Conservation (phyloP, 2,113 vertebrate species). For the Tapirus terrestris region DNA sequence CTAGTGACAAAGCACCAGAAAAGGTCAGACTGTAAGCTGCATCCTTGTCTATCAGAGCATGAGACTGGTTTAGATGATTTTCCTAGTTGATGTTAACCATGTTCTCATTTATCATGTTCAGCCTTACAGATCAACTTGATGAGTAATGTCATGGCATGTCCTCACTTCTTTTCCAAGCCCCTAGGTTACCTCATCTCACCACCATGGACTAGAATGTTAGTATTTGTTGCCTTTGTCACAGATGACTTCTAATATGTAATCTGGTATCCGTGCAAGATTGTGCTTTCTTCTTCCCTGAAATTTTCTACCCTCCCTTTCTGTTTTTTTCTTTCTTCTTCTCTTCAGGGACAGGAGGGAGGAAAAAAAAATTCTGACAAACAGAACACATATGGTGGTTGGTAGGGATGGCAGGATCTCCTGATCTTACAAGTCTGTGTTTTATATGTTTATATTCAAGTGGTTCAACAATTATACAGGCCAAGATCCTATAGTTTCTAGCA, state of each 20-base stretch:
- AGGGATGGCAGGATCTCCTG: not conserved
- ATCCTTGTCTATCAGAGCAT: not conserved
- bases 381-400: not conserved
- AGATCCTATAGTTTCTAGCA: not conserved
- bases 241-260: constrained; percentile 17
- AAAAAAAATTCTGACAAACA: not conserved
- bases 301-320: not conserved
- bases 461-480: not conserved
- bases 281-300: not conserved
- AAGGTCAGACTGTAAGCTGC: not conserved
- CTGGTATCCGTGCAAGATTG: not conserved
- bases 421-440: constrained; percentile 21
- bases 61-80: not conserved
- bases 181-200: not conserved
- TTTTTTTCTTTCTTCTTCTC: not conserved
- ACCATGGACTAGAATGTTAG: not conserved
- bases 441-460: not conserved
- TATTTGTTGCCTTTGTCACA: not conserved
- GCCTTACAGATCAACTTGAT: not conserved
- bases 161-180: not conserved
- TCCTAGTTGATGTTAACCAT: not conserved
- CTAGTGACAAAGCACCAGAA: not conserved
- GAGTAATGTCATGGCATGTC: not conserved
- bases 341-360: not conserved
- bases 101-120: not conserved